Evolutionary conservation across 2,888 invertebrate genomes (phyloP).

Genomic region (Orchesella flavescens): DNA sequence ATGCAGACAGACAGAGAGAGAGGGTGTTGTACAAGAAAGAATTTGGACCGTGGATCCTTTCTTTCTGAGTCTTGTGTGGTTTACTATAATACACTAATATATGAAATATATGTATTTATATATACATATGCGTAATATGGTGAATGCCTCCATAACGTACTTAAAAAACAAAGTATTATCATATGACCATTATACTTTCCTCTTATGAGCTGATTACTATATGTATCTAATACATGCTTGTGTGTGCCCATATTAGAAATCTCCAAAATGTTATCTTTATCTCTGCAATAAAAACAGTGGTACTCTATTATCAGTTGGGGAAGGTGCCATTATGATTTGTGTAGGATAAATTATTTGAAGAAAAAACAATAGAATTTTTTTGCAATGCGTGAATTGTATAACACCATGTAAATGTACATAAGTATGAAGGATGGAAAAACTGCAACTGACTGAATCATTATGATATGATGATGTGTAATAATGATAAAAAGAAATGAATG

Average conservation of each 20-base stretch:
- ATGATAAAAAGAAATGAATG: background rate
- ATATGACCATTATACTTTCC: too few relatives aligned
- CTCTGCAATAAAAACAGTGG: slow-evolving; percentile 45
- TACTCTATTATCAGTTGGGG: slow-evolving; percentile 51
- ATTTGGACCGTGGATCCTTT: slow-evolving; percentile 46
- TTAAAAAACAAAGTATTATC: too few relatives aligned
- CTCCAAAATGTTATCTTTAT: slow-evolving; percentile 45
- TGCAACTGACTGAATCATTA: background rate
- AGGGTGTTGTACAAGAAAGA: slow-evolving; percentile 23
- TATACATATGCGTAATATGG: background rate
- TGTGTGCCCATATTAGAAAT: slow-evolving; percentile 24
- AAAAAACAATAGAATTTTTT: background rate
- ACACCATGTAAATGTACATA: background rate
- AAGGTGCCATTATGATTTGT: slow-evolving; percentile 49
- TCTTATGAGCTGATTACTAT: slow-evolving; percentile 15
- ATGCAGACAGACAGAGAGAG: slow-evolving; percentile 5
- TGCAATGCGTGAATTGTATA: background rate
- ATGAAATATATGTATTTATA: background rate
- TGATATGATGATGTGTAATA: background rate
- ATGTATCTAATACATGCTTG: background rate
- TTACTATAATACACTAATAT: slow-evolving; percentile 20
- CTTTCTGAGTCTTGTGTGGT: slow-evolving; percentile 9
- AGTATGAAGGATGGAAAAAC: background rate
- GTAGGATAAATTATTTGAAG: slow-evolving; percentile 20
- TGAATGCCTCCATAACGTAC: background rate